Evolutionary conservation across 2,113 vertebrate genomes (phyloP).

Genomic region (Aegotheles bennettii): DNA sequence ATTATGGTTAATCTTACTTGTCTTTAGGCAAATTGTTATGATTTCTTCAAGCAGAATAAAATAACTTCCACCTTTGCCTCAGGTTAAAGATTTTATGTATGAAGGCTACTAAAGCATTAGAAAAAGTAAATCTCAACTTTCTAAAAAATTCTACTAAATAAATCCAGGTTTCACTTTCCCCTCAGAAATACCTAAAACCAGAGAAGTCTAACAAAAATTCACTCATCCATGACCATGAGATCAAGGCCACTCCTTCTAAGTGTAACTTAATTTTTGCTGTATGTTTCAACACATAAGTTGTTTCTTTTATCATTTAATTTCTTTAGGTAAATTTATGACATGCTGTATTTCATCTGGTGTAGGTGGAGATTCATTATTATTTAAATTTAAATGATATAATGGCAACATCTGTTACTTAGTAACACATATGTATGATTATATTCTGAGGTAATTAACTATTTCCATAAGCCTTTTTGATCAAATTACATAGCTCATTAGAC

Average conservation of each 20-base stretch:
- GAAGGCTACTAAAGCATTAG: not conserved
- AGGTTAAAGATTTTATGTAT: not conserved
- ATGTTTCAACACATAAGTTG: not conserved
- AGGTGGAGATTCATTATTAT: slow-evolving; percentile 49
- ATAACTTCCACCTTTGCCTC: not conserved
- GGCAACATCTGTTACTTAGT: slow-evolving; percentile 59
- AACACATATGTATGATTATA: slow-evolving; percentile 59
- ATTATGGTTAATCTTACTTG: too few relatives aligned
- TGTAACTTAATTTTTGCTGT: not conserved
- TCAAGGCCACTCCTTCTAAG: not conserved
- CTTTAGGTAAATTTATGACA: slow-evolving; percentile 29
- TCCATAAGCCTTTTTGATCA: slow-evolving; percentile 46
- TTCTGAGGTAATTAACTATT: slow-evolving; percentile 36
- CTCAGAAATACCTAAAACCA: not conserved
- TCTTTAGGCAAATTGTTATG: not conserved
- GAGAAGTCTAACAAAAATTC: not conserved
- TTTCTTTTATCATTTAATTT: not conserved
- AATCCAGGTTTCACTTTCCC: not conserved
- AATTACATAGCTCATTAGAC: slow-evolving; percentile 40
- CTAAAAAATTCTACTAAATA: not conserved
- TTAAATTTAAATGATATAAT: slow-evolving; percentile 31
- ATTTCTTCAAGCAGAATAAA: not conserved
- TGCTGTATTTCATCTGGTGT: slow-evolving; percentile 14
- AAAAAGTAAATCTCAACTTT: not conserved
- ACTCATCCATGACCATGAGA: not conserved